A percentile compares a stretch with the other conserved stretches of the same genome.
Evolutionary conservation across 2,797 vertebrate species (phyloP).

Genomic region (Distichodus sexfasciatus): DNA sequence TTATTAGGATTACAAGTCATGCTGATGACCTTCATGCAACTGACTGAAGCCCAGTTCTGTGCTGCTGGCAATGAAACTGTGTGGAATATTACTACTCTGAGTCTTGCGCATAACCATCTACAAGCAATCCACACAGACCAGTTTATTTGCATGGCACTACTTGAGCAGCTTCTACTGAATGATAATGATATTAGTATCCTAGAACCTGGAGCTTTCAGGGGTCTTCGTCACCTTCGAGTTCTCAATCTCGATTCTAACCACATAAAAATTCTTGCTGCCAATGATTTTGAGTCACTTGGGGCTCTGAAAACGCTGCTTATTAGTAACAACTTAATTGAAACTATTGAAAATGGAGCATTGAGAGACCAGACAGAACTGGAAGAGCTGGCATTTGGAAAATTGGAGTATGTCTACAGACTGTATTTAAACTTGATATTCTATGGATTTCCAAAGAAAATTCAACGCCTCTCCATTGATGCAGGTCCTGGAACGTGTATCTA

Average conservation of each 20-base stretch:
- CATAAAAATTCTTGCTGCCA: conserved; percentile 16
- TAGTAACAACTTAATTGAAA: conserved; percentile 21
- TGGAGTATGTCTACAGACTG: conserved; percentile 39
- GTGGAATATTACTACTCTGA: conserved; percentile 37
- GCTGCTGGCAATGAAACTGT: conserved; percentile 6
- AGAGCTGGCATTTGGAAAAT: conserved; percentile 41
- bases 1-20: conserved; percentile 17
- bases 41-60: conserved; percentile 42
- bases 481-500: conserved; percentile 30
- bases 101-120: conserved; percentile 21
- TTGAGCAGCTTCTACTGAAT: conserved; percentile 41
- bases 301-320: conserved; percentile 41
- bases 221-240: conserved; percentile 29
- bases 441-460: conserved; percentile 35
- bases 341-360: conserved; percentile 37
- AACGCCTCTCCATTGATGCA: conserved; percentile 37
- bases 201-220: conserved; percentile 27
- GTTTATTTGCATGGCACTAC: conserved; percentile 47
- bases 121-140: conserved; percentile 19
- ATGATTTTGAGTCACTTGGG: conserved; percentile 31
- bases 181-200: conserved; percentile 28
- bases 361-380: conserved; percentile 20
- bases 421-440: conserved; percentile 35
- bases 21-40: neutral
- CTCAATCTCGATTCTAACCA: conserved; percentile 37